These are phyloP conservation scores for Papilio elwesi DNA, from an alignment of 2,888 invertebrate genomes.

Conservation along the genomic window DNA sequence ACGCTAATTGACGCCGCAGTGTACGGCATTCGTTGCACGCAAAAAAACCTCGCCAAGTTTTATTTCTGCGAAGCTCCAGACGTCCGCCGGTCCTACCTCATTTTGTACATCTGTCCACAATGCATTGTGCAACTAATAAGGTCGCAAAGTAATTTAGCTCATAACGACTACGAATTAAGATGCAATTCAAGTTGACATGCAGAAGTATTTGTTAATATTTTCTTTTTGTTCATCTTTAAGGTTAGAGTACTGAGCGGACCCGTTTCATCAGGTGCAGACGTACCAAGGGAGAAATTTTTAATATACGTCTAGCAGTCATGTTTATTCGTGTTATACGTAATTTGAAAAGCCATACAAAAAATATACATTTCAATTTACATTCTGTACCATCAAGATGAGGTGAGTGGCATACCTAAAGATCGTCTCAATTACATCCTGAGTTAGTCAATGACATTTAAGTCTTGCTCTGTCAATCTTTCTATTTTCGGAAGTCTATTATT, in stretches of 20 bases:
- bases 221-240: slow-evolving; percentile 36
- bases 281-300: slow-evolving; percentile 5
- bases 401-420: too few relatives aligned
- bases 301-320: slow-evolving; percentile 2
- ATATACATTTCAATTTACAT: neutral
- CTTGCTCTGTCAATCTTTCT: too few relatives aligned
- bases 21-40: slow-evolving; percentile 54
- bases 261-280: slow-evolving; percentile 17
- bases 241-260: slow-evolving; percentile 27
- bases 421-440: slow-evolving; percentile 5
- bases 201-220: slow-evolving; percentile 28
- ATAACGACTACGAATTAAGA: neutral
- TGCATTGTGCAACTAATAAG: slow-evolving; percentile 30
- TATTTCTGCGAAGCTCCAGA: slow-evolving; percentile 60
- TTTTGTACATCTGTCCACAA: slow-evolving; percentile 52
- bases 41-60: slow-evolving; percentile 51
- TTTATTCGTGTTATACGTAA: neutral
- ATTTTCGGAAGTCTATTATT: neutral
- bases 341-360: neutral
- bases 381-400: too few relatives aligned
- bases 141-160: slow-evolving; percentile 4
- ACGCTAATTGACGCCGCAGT: slow-evolving; percentile 55
- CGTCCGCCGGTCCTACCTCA: slow-evolving; percentile 44
- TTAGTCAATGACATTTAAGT: neutral
- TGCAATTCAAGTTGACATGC: neutral